Evolutionary conservation across 2,888 invertebrate species (phyloP), one percentile per base, ranked within the genome.

Genomic region (Hirtodrosophila confusa): DNA sequence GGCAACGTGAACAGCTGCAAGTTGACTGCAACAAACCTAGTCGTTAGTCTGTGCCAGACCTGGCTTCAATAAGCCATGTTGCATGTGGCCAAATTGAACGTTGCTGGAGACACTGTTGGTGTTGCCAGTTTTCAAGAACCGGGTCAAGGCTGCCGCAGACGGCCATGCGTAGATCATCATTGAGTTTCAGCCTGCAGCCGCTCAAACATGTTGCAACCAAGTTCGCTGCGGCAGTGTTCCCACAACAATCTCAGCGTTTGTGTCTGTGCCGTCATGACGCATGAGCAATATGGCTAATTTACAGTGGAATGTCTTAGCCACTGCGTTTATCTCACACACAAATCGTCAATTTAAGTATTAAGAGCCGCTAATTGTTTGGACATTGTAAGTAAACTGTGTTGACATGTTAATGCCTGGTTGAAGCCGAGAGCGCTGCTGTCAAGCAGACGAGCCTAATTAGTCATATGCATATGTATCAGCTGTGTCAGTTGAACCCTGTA

Each of bases 111-210:
- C 65, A 39, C 48, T 33, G 64, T 36, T 58, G 57, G 40, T 55
- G 69, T 57, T 78, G 83, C 55, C 56, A 45, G 51, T 57, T 69
- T 64, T 71, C 67, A 77, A 82, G 82, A 82, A 82, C 84, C 84
- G 58, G 82, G 82, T 82, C 82, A 82, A 82, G 82, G 82, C 75
- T 86, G 71, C 53, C 57, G 24, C 70, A 70, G 65, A 64, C 50
- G 67, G 60, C 73, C 62, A 63, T 70, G 72, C 72, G 58, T 75
- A 72, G 80, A 84, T 85, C 85, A 78, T 80, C 62, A 69, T 69
- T 51, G 57, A 23, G 60, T 73, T 75, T 45, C 40, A 45, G 9
- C 51, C 45, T 58, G 64, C 64, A 54, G 24, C 41, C 47, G 31
- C 53, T 69, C 68, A 29, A 73, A 56, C 68, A 53, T 71, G 78